phyloP scores from a whole-genome alignment of 2,797 vertebrate species.

The Melanotaenia maccullochi region DNA sequence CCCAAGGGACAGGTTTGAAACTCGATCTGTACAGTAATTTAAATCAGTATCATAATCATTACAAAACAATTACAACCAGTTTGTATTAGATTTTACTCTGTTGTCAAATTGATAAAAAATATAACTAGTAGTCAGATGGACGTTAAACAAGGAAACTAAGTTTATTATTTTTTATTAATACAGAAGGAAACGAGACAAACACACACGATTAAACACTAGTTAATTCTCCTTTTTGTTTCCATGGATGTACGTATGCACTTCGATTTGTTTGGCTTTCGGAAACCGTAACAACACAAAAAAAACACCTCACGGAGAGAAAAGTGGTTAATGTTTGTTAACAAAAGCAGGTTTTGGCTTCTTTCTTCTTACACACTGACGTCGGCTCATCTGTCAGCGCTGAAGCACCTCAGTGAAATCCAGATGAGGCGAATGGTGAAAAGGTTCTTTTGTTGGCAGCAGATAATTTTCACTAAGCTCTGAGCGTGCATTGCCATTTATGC shows the following conservation, averaged over 20 bases:
- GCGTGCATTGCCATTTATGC: slow-evolving; percentile 26
- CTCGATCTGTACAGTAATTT: not conserved
- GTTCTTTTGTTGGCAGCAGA: slow-evolving; percentile 12
- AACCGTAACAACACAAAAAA: slow-evolving; percentile 1
- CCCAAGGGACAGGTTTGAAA: slow-evolving; percentile 5
- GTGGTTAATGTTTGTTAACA: slow-evolving; percentile 20
- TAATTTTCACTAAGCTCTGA: slow-evolving; percentile 8
- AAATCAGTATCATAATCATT: not conserved
- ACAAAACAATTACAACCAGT: not conserved
- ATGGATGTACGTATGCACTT: not conserved
- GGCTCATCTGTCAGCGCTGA: slow-evolving; percentile 23
- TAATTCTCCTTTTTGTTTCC: not conserved
- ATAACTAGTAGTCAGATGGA: not conserved
- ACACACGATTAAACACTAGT: no score
- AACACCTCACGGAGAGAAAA: slow-evolving; percentile 5
- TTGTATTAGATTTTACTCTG: not conserved
- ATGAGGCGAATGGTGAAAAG: slow-evolving; percentile 23
- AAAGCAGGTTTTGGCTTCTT: slow-evolving; percentile 26
- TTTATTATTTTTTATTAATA: not conserved
- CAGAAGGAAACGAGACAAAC: not conserved
- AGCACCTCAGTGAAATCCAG: slow-evolving; percentile 33
- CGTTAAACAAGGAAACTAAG: not conserved
- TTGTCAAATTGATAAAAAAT: slow-evolving; percentile 11
- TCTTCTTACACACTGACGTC: slow-evolving; percentile 14
- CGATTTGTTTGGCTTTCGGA: slow-evolving; percentile 20